These are phyloP conservation scores for Callyntrura sp. DNA, from an alignment of 2,888 invertebrate genomes.

Conservation along the genomic window DNA sequence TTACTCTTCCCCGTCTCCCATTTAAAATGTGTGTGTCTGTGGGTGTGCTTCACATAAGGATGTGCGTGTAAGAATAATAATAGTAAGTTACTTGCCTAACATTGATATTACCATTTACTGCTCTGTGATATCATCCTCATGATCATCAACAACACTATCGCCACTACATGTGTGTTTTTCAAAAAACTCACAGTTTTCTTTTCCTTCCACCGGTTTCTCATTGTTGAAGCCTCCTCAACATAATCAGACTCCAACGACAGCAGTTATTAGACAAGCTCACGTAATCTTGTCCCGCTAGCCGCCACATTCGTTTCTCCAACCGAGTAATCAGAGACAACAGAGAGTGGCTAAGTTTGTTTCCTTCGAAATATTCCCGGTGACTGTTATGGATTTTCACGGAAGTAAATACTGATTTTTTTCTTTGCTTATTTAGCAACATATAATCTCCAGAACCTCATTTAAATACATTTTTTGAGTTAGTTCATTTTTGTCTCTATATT, in stretches of 20 bases:
- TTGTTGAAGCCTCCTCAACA: conserved; percentile 4
- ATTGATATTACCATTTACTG: background rate
- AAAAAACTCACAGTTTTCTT: conserved; percentile 33
- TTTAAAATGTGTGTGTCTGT: conserved; percentile 45
- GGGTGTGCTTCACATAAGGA: background rate
- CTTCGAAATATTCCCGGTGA: conserved; percentile 33
- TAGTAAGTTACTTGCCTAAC: background rate
- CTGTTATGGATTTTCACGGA: conserved; percentile 65
- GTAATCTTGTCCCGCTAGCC: background rate
- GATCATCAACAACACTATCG: background rate
- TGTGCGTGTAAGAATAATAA: conserved; percentile 37
- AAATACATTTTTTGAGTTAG: background rate
- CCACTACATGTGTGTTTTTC: background rate
- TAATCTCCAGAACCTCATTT: conserved; percentile 7
- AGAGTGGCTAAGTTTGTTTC: conserved; percentile 45
- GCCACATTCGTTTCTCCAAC: background rate
- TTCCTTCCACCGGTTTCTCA: conserved; percentile 34
- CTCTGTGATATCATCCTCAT: conserved; percentile 34
- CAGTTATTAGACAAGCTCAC: conserved; percentile 6
- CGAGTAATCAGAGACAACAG: background rate
- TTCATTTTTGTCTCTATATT: background rate
- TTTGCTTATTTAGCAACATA: conserved; percentile 30
- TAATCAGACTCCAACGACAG: background rate
- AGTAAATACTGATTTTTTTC: conserved; percentile 38
- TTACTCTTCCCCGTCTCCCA: conserved; percentile 35